Percentiles rank a stretch among this genome's conserved stretches.
Conservation (phyloP, 2,888 invertebrate genomes). For the Hartigia nigra region DNA sequence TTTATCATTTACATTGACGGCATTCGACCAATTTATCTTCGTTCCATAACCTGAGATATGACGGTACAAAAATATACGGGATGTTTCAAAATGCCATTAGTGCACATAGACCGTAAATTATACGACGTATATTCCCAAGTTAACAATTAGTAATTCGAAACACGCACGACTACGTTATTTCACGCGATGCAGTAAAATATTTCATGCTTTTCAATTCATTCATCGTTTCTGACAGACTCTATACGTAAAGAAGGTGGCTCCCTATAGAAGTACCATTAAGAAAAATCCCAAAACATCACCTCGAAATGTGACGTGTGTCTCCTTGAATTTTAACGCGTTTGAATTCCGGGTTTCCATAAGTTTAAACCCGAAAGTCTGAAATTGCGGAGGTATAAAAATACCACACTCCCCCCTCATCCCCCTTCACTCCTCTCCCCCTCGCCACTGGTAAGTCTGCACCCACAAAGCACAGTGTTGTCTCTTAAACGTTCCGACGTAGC, state of each 20-base stretch:
- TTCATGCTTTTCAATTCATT: neutral
- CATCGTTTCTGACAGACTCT: neutral
- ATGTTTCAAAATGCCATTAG: neutral
- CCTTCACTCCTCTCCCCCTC: too few relatives aligned
- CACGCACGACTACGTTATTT: neutral
- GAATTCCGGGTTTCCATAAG: neutral
- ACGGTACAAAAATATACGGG: neutral
- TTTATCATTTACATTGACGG: conserved; percentile 5
- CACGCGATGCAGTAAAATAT: neutral
- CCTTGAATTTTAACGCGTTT: neutral
- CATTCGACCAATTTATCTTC: neutral
- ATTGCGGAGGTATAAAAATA: neutral
- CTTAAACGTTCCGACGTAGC: neutral
- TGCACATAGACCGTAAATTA: neutral
- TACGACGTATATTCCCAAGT: neutral
- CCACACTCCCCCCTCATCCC: neutral
- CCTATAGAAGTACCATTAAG: neutral
- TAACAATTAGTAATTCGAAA: neutral
- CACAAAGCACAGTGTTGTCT: neutral
- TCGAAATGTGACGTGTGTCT: neutral
- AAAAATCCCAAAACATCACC: neutral
- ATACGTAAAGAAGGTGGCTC: neutral
- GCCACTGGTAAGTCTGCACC: too few relatives aligned
- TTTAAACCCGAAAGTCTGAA: neutral
- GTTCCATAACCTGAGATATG: neutral